Conservation (phyloP, 2,797 vertebrate genomes). For the Liparis tanakae region DNA sequence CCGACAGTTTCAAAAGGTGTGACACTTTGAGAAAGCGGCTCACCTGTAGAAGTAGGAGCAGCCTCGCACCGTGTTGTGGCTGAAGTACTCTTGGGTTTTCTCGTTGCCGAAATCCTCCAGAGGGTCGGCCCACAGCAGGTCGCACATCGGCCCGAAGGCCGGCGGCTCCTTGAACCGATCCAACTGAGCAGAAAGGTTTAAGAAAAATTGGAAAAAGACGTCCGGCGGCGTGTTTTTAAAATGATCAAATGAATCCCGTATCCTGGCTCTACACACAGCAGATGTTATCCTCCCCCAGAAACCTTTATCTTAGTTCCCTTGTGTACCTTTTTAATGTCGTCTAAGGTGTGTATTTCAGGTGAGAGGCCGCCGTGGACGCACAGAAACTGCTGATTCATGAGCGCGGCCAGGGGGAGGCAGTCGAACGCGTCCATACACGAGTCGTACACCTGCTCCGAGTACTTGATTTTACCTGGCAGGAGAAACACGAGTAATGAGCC, state of each 20-base stretch:
- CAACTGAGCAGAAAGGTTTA: conserved; percentile 70
- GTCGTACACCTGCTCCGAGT: conserved; percentile 89
- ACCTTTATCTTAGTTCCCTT: too few relatives aligned
- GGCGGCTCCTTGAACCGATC: conserved; percentile 89
- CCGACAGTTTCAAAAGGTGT: neutral
- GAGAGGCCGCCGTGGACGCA: conserved; percentile 88
- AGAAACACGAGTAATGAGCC: conserved; percentile 26
- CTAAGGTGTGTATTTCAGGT: conserved; percentile 88
- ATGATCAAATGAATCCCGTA: too few relatives aligned
- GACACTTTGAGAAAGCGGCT: conserved; percentile 30
- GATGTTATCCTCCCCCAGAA: too few relatives aligned
- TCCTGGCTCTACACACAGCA: too few relatives aligned
- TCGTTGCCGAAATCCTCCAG: conserved; percentile 88
- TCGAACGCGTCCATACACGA: conserved; percentile 89
- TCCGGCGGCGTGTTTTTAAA: neutral
- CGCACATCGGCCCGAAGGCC: conserved; percentile 88
- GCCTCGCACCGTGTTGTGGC: conserved; percentile 87
- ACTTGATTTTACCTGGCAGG: conserved; percentile 88
- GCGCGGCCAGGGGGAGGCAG: conserved; percentile 88
- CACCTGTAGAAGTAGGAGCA: conserved; percentile 90
- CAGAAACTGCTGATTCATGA: conserved; percentile 90
- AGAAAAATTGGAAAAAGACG: neutral
- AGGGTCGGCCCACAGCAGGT: conserved; percentile 87
- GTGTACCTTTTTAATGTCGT: conserved; percentile 87
- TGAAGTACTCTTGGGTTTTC: conserved; percentile 88